Evolutionary conservation across 2,888 invertebrate species (phyloP).

Genomic region (Thalpophila matura): DNA sequence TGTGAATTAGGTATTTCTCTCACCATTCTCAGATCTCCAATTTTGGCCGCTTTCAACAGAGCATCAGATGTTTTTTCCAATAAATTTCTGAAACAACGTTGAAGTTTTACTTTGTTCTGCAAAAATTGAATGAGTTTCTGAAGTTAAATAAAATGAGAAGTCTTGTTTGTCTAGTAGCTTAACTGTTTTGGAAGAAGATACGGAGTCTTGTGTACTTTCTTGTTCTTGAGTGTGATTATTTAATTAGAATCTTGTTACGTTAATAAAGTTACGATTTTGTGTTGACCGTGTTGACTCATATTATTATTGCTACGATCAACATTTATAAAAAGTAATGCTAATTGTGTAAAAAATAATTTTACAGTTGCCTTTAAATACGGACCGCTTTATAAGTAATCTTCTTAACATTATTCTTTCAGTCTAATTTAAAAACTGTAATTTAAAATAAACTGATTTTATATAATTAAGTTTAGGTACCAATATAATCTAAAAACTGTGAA

Average conservation of each 20-base stretch:
- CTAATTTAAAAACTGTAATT: neutral
- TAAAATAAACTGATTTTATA: neutral
- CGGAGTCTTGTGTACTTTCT: constrained; percentile 14
- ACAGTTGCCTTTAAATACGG: constrained; percentile 4
- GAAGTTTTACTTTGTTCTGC: constrained; percentile 55
- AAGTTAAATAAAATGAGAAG: constrained; percentile 51
- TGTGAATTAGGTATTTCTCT: constrained; percentile 68
- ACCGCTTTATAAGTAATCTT: constrained; percentile 32
- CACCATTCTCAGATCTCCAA: constrained; percentile 95
- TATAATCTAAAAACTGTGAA: neutral
- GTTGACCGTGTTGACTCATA: no score
- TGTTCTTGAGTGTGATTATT: constrained; percentile 3
- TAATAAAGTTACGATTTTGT: constrained; percentile 9
- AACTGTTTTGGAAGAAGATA: constrained; percentile 20
- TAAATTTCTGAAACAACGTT: constrained; percentile 92
- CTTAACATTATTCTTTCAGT: neutral
- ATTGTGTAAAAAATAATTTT: neutral
- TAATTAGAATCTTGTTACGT: constrained; percentile 3
- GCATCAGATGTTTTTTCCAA: constrained; percentile 96
- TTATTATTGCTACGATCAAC: neutral
- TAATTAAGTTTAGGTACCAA: no score
- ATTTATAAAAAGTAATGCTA: neutral
- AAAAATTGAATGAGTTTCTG: constrained; percentile 41
- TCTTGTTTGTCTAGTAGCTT: constrained; percentile 33
- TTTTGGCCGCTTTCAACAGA: constrained; percentile 95